phyloP scores from a whole-genome alignment of 2,888 invertebrate genomes.

The Zelleria hepariella region DNA sequence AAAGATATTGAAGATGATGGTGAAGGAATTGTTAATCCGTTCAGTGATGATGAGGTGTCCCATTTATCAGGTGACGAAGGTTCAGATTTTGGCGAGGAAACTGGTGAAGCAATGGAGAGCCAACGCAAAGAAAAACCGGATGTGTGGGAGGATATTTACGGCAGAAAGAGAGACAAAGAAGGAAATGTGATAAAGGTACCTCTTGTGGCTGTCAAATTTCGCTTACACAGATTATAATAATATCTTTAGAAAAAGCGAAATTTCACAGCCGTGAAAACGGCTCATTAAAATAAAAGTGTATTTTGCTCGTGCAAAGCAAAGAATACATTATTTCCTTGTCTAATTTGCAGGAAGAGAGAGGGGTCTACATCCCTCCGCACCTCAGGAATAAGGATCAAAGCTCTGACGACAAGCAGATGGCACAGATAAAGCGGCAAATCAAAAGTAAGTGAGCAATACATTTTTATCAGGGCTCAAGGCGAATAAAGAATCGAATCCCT shows the following conservation, averaged over 20 bases:
- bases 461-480: neutral
- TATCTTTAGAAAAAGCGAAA: too few relatives aligned
- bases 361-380: conserved; percentile 88
- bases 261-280: too few relatives aligned
- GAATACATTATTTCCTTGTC: neutral
- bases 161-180: conserved; percentile 83
- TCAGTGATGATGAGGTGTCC: conserved; percentile 64
- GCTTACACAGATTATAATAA: too few relatives aligned
- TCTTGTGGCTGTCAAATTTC: too few relatives aligned
- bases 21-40: conserved; percentile 18
- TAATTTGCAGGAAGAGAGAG: conserved; percentile 49
- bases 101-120: conserved; percentile 18
- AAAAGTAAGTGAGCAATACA: conserved; percentile 87
- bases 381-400: conserved; percentile 72
- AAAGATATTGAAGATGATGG: conserved; percentile 6
- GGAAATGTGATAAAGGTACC: conserved; percentile 81
- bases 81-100: conserved; percentile 19
- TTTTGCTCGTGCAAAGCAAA: too few relatives aligned
- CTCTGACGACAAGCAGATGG: conserved; percentile 73
- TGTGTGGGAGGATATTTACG: conserved; percentile 94
- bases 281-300: too few relatives aligned
- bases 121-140: conserved; percentile 39
- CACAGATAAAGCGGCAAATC: conserved; percentile 81
- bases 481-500: neutral
- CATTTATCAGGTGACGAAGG: conserved; percentile 42